Conservation (phyloP, 2,888 invertebrate species). For the Actias luna region DNA sequence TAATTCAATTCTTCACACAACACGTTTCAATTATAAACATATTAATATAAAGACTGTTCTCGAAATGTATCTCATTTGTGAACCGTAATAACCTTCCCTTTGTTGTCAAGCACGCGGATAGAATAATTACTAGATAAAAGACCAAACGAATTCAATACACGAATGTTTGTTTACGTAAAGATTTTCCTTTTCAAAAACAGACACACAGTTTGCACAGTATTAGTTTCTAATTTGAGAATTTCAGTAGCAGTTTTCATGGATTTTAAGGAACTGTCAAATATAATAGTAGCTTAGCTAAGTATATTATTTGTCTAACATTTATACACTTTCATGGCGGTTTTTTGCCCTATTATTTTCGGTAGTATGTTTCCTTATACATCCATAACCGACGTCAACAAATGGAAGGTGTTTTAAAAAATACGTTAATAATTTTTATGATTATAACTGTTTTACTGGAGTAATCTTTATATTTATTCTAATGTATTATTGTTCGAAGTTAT, state of each 20-base stretch:
- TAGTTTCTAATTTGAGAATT: not conserved
- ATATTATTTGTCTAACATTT: not conserved
- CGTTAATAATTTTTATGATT: no score
- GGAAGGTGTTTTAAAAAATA: no score
- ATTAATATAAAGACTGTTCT: slow-evolving; percentile 5
- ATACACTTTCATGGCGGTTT: no score
- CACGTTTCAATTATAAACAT: slow-evolving; percentile 11
- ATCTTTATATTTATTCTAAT: no score
- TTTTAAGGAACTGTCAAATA: not conserved
- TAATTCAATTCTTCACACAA: not conserved
- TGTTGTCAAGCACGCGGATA: slow-evolving; percentile 11
- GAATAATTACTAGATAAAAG: slow-evolving; percentile 10
- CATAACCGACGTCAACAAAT: no score
- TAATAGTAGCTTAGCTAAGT: not conserved
- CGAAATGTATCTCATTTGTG: slow-evolving; percentile 11
- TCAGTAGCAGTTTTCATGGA: not conserved
- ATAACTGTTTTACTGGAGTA: no score
- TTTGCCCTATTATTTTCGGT: no score
- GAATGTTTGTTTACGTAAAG: slow-evolving; percentile 11
- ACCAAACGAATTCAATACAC: slow-evolving; percentile 11
- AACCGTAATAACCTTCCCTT: slow-evolving; percentile 11
- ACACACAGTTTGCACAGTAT: not conserved
- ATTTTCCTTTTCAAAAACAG: slow-evolving; percentile 2
- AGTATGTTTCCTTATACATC: no score
- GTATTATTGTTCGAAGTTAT: no score